Evolutionary conservation across 2,797 vertebrate species (phyloP), one percentile per base, ranked within the genome.

Genomic region (Lacerta viridis): DNA sequence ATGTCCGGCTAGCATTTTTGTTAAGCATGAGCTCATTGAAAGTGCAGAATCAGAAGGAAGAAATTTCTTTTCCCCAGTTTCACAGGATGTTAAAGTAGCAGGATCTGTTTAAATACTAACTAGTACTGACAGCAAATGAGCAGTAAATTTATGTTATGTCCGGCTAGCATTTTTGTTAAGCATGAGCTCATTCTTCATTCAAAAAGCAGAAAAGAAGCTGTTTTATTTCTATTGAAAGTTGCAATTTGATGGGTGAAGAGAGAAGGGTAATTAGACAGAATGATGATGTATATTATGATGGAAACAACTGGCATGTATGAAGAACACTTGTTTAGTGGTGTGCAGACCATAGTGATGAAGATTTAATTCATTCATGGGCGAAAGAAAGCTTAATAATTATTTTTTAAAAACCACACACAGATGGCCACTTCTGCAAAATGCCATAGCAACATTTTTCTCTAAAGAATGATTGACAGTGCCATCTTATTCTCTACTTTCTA

Each of bases 251-350:
- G 15, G 59, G 10, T 36, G 41, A 77, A 69, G n/a, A 75, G 59
- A 88, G 23, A 80, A 61, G n/a, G n/a, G 72, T 72, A 46, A 46
- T 85, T 80, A 80, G 17, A 43, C 23, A 74, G 61, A 66, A 85
- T 74, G n/a, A 83, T 88, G 74, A 25, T 81, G 59, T 66, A 74
- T 46, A 66, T 80, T 74, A 89, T 85, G 80, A 85, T 80, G 29
- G 76, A 80, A 88, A 80, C 50, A 80, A 74, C 83, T 80, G 29
- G n/a, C 25, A 80, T 43, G 20, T n/a, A 36, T 75, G 77, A 89
- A 15, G 50, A 74, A 20, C 66, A 84, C 36, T 46, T 84, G 68
- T 80, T 89, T 89, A 36, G 25, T 64, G 66, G 23, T 74, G 68
- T 79, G 66, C 78, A 80, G 39, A 46, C 76, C 29, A 74, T 33